Percentiles rank a stretch among this genome's conserved stretches.
Conservation (phyloP, 2,888 invertebrate species). For the Habroteleia sp. region DNA sequence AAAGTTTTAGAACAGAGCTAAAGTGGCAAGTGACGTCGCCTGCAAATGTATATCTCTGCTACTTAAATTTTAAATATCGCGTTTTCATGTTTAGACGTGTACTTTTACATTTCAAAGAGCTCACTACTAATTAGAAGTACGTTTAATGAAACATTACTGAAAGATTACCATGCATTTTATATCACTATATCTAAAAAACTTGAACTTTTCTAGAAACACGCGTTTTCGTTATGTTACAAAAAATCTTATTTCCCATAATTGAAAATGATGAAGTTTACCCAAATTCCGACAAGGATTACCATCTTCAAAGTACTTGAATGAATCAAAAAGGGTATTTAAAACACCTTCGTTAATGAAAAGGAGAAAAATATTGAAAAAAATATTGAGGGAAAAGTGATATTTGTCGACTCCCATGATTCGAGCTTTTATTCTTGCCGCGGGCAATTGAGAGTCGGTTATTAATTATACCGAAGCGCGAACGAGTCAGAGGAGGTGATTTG, state of each 20-base stretch:
- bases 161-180: not conserved
- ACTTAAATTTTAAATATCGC: not conserved
- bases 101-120: not conserved
- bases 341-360: not conserved
- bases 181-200: not conserved
- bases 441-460: constrained; percentile 30
- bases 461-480: constrained; percentile 25
- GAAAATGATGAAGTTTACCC: too few relatives aligned
- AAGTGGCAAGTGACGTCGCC: not conserved
- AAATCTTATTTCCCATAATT: too few relatives aligned
- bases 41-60: not conserved
- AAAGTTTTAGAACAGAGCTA: not conserved
- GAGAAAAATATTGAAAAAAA: not conserved
- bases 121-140: not conserved
- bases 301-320: too few relatives aligned
- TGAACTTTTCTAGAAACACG: not conserved
- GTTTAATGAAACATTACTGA: not conserved
- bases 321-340: not conserved
- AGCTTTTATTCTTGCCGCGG: constrained; percentile 11
- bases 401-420: constrained; percentile 14
- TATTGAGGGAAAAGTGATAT: too few relatives aligned
- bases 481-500: constrained; percentile 24
- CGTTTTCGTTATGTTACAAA: too few relatives aligned
- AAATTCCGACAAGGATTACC: too few relatives aligned
- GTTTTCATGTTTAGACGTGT: not conserved